Evolutionary conservation across 1,140 invertebrate species (phyloP).

Genomic region (Achatina immaculata): DNA sequence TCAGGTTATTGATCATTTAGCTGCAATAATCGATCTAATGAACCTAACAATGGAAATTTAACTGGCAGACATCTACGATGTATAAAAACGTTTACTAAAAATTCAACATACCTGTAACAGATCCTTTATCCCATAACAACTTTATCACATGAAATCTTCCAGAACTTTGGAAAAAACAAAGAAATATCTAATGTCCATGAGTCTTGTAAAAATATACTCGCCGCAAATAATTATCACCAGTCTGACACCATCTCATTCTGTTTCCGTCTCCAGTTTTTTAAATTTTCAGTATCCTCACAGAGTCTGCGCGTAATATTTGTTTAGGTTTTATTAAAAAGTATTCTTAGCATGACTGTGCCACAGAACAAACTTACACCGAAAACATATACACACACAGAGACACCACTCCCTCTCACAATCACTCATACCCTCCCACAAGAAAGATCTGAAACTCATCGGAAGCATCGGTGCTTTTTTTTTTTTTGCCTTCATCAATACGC

Average conservation of each 20-base stretch:
- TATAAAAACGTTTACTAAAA: too few species aligned
- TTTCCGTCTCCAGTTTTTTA: not conserved
- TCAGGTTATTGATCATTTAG: too few species aligned
- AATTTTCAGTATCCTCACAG: not conserved
- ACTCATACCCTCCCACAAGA: too few species aligned
- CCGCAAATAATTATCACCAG: not conserved
- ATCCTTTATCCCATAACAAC: not conserved
- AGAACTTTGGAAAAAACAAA: not conserved
- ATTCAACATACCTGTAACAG: not conserved
- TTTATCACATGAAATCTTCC: not conserved
- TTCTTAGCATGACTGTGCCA: not conserved
- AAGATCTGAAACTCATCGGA: too few species aligned
- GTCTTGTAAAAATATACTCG: not conserved
- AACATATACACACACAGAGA: too few species aligned
- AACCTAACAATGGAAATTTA: too few species aligned
- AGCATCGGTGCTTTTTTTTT: too few species aligned
- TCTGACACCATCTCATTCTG: not conserved
- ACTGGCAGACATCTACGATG: too few species aligned
- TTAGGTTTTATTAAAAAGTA: not conserved
- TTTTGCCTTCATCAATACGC: too few species aligned
- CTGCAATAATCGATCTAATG: too few species aligned
- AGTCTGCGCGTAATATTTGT: not conserved
- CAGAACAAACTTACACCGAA: not conserved
- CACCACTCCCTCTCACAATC: too few species aligned
- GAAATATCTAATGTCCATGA: not conserved